Base-by-base conservation (phyloP, 1,140 invertebrate genomes). In the Hormaphis cornu region DNA sequence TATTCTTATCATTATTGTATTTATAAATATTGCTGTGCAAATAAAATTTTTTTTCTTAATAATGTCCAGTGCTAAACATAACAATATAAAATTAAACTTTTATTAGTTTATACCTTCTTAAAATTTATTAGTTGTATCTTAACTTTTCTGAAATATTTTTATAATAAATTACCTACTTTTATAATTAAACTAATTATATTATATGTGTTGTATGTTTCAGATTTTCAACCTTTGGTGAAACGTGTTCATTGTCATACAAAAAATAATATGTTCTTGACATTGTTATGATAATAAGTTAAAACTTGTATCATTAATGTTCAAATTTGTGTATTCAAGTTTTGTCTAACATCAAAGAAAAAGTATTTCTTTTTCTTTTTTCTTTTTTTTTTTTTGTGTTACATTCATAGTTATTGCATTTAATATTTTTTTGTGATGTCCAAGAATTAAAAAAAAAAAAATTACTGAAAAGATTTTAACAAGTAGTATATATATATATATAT, bases 261-360 rank as follows among this genome's bases (percentile, higher is more conserved):
- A 12, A 50, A 66, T 22, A 46, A 48, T 33, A 46, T 46, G 20
- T 50, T 66, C 20, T 66, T 48, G n/a, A 12, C 61, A 35, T 66
- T 66, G n/a, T 66, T 66, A 66, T 66, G 44, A 66, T 33, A 22
- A 20, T 63, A n/a, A n/a, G n/a, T n/a, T n/a, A n/a, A n/a, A 24
- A 30, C 22, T 46, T 46, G 1, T 66, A 20, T 20, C n/a, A 3
- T 46, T 61, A 2, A 40, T 58, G 54, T 37, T 66, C 22, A 22
- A 44, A 8, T 46, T 66, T 6, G 42, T 1, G 1, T 12, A 42
- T n/a, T 42, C 28, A 28, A 14, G 16, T 3, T 30, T 8, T 16
- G n/a, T n/a, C n/a, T n/a, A n/a, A n/a, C n/a, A n/a, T n/a, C n/a
- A n/a, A n/a, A n/a, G n/a, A 46, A 48, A 28, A 66, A 16, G 18